Evolutionary conservation across 2,797 vertebrate species (phyloP).

Genomic region (Hydrocynus forskahlii): DNA sequence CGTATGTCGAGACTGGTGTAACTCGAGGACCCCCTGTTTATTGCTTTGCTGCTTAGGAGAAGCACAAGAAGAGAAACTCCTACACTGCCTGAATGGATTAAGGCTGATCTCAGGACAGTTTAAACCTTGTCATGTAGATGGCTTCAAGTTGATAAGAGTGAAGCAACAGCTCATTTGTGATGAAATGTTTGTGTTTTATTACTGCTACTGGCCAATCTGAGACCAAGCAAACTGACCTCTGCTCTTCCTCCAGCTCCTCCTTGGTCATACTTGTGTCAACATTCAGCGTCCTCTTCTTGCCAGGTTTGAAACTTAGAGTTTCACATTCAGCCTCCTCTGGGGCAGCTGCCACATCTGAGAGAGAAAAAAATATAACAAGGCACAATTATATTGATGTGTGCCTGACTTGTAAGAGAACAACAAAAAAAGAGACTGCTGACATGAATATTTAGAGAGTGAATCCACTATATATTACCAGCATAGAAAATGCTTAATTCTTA

Average conservation of each 20-base stretch:
- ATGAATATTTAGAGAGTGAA: background rate
- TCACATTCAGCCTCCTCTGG: slow-evolving; percentile 52
- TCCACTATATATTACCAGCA: too few relatives aligned
- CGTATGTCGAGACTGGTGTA: too few relatives aligned
- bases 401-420: background rate
- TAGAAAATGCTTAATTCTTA: background rate
- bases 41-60: too few relatives aligned
- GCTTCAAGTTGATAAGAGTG: too few relatives aligned
- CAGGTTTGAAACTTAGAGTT: slow-evolving; percentile 80
- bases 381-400: background rate
- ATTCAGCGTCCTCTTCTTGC: slow-evolving; percentile 83
- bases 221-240: slow-evolving; percentile 77
- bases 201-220: background rate
- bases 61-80: too few relatives aligned
- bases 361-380: background rate
- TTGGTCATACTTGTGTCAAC: slow-evolving; percentile 88
- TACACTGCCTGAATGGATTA: too few relatives aligned
- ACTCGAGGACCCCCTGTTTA: too few relatives aligned
- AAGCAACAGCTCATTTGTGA: too few relatives aligned
- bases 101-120: too few relatives aligned
- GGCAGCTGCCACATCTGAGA: slow-evolving; percentile 60
- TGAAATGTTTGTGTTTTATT: too few relatives aligned
- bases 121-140: too few relatives aligned
- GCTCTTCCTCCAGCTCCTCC: slow-evolving; percentile 91
- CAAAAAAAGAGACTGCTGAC: background rate